Evolutionary conservation across 2,797 vertebrate species (phyloP), one percentile per base, ranked within the genome.

Genomic region (Adrianichthys oophorus): DNA sequence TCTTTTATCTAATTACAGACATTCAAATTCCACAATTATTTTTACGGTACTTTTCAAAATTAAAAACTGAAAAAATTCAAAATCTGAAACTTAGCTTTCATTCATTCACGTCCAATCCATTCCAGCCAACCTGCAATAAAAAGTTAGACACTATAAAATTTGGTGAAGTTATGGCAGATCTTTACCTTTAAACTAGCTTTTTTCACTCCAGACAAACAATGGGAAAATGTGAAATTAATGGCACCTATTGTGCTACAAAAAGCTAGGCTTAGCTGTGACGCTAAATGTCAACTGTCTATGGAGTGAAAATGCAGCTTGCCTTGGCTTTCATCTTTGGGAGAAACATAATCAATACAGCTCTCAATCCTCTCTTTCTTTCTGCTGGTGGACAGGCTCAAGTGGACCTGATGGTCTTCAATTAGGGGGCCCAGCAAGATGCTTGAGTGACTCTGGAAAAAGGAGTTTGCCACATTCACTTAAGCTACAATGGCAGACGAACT

Each of bases 211-310:
- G 66, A 80, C 80, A 81, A 68, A 72, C 1, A 4, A 58, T 46
- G 48, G 52, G 43, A 81, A 76, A 65, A 76, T 79, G 81, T 78
- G 72, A 84, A 87, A 87, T 87, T 83, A 87, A 84, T 74, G 73
- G 72, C 16, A 32, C 68, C 82, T 54, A 74, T 80, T 84, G 81
- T 82, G 88, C 63, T 68, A 19, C 32, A 37, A 37, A 37, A 83
- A 83, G 65, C 65, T 67, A 46, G 80, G 70, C 70, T 88, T 78
- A 69, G 81, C 78, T 15, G 63, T 46, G 15, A 51, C 69, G 65
- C 72, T 76, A 89, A 89, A 91, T 88, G 87, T 85, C 89, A 88
- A 68, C 72, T 83, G 76, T 67, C 73, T 79, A 85, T 74, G 69
- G 58, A 78, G 77, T 85, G 73, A 76, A 83, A 88, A 72, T 14